These are phyloP conservation scores for Anguilla rostrata DNA, from an alignment of 2,113 vertebrate genomes.

Conservation along the genomic window DNA sequence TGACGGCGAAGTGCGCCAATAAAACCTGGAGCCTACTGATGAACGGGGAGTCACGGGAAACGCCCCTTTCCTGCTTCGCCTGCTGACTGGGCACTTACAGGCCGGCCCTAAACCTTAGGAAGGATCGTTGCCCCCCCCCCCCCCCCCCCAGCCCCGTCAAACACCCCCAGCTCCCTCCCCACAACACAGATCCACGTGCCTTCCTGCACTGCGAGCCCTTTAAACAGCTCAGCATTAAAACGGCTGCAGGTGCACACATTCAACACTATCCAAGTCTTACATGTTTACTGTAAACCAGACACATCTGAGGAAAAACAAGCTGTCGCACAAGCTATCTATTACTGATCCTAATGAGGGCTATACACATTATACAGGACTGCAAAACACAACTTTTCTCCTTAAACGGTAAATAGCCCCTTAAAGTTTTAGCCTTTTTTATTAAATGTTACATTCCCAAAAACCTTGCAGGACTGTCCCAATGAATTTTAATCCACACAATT, in stretches of 20 bases:
- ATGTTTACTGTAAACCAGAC: neutral
- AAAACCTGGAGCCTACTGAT: neutral
- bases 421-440: no score
- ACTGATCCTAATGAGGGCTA: no score
- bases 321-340: no score
- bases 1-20: neutral
- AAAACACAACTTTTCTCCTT: no score
- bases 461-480: no score
- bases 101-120: neutral
- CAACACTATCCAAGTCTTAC: no score
- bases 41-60: constrained; percentile 12
- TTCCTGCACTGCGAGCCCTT: neutral
- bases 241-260: neutral
- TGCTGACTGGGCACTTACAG: constrained; percentile 36
- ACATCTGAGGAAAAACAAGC: no score
- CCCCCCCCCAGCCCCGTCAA: neutral
- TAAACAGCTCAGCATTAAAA: neutral
- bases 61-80: constrained; percentile 25
- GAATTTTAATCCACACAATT: neutral
- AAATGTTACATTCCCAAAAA: no score
- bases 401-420: no score
- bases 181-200: neutral
- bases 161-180: neutral
- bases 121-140: neutral
- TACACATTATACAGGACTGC: no score